These are phyloP conservation scores for Erethizon dorsatum DNA, from an alignment of 2,797 vertebrate species.

Conservation along the genomic window DNA sequence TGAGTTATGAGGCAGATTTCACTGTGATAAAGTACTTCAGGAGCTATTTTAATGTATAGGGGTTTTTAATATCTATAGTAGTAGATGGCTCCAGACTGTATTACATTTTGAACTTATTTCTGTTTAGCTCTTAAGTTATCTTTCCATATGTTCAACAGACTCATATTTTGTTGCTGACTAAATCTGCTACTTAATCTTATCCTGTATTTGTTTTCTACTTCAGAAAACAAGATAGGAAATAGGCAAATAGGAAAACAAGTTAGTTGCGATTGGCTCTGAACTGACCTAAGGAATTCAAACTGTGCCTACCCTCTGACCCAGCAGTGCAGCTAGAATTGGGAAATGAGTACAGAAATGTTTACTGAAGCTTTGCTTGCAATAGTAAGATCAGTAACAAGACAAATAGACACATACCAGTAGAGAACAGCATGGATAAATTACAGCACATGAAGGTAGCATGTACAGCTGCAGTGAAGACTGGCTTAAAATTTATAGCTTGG, in stretches of 20 bases:
- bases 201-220: conserved; percentile 61
- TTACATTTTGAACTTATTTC: background rate
- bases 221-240: background rate
- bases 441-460: background rate
- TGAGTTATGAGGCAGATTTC: conserved; percentile 7
- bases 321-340: background rate
- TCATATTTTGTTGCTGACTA: conserved; percentile 39
- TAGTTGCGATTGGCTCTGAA: conserved; percentile 28
- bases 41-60: background rate
- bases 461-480: background rate
- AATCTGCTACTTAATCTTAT: conserved; percentile 32
- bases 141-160: background rate
- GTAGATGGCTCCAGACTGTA: background rate
- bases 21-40: background rate
- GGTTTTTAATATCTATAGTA: background rate
- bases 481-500: background rate
- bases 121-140: background rate
- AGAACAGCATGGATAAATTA: background rate
- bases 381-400: background rate
- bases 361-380: background rate
- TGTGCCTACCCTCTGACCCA: conserved; percentile 52
- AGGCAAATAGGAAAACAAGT: background rate
- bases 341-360: conserved; percentile 43
- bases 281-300: conserved; percentile 57
- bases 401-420: background rate